Evolutionary conservation across 2,113 vertebrate genomes (phyloP).

Genomic region (Trematomus loennbergii): DNA sequence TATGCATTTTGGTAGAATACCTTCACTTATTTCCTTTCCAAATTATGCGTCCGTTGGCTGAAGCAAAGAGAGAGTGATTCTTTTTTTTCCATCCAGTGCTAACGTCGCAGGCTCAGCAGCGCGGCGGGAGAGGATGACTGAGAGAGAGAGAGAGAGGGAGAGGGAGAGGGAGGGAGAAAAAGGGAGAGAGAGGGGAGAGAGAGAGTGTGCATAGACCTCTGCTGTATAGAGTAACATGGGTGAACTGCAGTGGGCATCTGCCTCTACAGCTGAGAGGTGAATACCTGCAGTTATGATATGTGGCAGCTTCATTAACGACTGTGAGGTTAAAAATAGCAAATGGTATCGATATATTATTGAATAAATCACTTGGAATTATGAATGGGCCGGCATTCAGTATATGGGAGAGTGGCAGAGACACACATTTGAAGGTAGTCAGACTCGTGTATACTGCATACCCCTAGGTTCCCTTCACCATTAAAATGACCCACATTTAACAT

Average conservation of each 20-base stretch:
- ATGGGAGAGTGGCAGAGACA: neutral
- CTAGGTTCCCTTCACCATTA: neutral
- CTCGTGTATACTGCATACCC: neutral
- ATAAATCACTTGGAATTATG: neutral
- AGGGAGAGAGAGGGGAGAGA: slow-evolving; percentile 25
- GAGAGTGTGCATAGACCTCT: slow-evolving; percentile 56
- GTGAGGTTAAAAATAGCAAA: neutral
- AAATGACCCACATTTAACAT: neutral
- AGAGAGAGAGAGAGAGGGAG: slow-evolving; percentile 49
- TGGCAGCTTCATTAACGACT: slow-evolving; percentile 1
- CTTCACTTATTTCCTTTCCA: slow-evolving; percentile 59
- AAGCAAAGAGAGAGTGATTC: slow-evolving; percentile 38
- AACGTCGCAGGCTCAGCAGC: slow-evolving; percentile 75
- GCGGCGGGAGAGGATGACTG: slow-evolving; percentile 65
- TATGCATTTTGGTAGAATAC: slow-evolving; percentile 55
- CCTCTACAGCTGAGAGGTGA: slow-evolving; percentile 31
- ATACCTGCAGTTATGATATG: slow-evolving; percentile 12
- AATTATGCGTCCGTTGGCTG: slow-evolving; percentile 50
- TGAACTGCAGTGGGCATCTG: slow-evolving; percentile 66
- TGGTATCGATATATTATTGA: neutral
- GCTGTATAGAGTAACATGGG: slow-evolving; percentile 60
- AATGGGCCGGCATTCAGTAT: neutral
- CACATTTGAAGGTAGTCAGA: neutral
- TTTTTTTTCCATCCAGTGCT: slow-evolving; percentile 54
- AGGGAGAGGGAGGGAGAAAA: slow-evolving; percentile 40